Evolutionary conservation across 1,140 invertebrate genomes (phyloP).

Genomic region (Popillia japonica): DNA sequence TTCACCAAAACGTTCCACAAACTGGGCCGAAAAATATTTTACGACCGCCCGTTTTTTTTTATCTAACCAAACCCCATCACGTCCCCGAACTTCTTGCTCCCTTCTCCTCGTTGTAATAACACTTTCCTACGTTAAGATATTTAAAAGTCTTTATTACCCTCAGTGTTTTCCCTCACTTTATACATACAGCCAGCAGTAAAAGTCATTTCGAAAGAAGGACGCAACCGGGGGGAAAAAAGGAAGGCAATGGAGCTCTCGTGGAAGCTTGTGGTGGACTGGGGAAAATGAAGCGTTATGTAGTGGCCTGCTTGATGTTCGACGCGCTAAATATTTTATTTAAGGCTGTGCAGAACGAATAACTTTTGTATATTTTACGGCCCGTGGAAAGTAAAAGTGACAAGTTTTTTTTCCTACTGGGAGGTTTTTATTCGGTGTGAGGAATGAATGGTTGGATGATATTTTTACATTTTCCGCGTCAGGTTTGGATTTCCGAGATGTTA

Average conservation of each 20-base stretch:
- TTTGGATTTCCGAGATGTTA: neutral
- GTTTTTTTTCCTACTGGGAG: neutral
- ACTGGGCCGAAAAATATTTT: conserved; percentile 10
- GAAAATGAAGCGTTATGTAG: conserved; percentile 33
- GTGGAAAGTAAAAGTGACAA: conserved; percentile 35
- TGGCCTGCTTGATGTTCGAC: conserved; percentile 30
- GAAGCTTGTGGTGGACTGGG: neutral
- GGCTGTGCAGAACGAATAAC: conserved; percentile 23
- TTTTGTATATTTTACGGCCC: conserved; percentile 33
- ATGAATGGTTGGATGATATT: neutral
- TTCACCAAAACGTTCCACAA: neutral
- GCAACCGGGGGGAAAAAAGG: neutral
- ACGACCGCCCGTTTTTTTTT: conserved; percentile 10
- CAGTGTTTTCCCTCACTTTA: conserved; percentile 31
- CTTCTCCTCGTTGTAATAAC: conserved; percentile 19
- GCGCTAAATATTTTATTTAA: conserved; percentile 33
- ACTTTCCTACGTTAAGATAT: conserved; percentile 27
- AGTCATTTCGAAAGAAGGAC: neutral
- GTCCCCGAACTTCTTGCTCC: neutral
- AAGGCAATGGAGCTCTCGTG: neutral
- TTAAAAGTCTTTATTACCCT: conserved; percentile 34
- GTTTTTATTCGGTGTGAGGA: neutral
- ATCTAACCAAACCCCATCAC: neutral
- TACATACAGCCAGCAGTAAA: conserved; percentile 28
- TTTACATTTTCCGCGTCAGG: neutral